Conservation (phyloP, 2,113 vertebrate genomes). For the Herpetotheres cachinnans region DNA sequence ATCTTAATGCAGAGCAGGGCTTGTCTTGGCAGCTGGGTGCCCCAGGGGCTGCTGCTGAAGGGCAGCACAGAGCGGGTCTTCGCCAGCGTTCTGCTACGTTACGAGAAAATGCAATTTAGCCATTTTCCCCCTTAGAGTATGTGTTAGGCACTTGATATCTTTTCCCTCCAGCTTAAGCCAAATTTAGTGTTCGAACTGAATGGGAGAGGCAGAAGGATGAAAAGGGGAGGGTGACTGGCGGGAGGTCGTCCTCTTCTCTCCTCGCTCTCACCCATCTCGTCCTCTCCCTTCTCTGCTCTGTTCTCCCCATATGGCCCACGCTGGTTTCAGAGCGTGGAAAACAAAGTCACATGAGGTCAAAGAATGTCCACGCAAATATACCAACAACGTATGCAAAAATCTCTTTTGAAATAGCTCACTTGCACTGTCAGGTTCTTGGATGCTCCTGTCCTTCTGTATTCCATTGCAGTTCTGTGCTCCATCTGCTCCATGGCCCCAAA, state of each 20-base stretch:
- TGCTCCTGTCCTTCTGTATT: neutral
- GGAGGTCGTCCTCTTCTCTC: neutral
- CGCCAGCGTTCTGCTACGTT: neutral
- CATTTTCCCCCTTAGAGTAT: neutral
- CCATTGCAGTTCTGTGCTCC: neutral
- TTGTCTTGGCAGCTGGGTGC: neutral
- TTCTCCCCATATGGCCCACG: neutral
- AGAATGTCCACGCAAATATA: neutral
- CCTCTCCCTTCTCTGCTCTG: neutral
- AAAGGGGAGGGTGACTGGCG: too few relatives aligned
- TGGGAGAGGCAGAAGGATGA: neutral
- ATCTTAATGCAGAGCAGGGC: neutral
- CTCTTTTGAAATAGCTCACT: neutral
- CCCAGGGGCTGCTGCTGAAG: neutral
- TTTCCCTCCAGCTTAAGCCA: neutral
- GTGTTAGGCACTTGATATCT: neutral
- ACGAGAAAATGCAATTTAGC: neutral
- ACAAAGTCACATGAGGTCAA: neutral
- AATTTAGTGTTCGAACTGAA: neutral
- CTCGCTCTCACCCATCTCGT: fast-evolving
- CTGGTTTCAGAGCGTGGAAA: neutral
- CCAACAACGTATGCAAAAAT: neutral
- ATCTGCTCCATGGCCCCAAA: neutral
- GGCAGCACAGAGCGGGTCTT: neutral
- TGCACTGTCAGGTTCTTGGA: neutral